phyloP scores from a whole-genome alignment of 1,140 invertebrate species.

The Triops longicaudatus region DNA sequence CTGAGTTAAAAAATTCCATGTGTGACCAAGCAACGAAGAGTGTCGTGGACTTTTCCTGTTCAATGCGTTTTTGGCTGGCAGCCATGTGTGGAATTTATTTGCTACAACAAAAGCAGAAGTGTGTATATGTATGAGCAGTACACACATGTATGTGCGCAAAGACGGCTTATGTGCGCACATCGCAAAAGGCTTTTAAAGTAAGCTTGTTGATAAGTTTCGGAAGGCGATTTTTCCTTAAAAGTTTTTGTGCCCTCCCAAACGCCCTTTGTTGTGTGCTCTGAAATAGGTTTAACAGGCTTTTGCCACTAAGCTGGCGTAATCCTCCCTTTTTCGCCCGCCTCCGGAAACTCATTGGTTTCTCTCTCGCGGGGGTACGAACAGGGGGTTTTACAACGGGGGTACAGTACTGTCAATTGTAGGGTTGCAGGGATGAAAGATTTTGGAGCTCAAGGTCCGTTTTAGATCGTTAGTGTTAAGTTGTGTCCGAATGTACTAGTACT shows the following conservation, averaged over 20 bases:
- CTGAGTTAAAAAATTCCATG: background rate
- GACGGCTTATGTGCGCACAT: too few relatives aligned
- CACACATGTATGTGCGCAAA: too few relatives aligned
- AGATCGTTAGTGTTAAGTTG: background rate
- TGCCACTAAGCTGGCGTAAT: background rate
- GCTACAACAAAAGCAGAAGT: background rate
- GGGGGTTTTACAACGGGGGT: background rate
- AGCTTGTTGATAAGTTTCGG: background rate
- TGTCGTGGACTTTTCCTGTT: background rate
- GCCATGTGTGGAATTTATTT: background rate
- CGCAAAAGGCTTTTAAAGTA: too few relatives aligned
- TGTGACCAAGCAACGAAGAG: background rate
- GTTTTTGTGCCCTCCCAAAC: background rate
- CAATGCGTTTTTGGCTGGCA: background rate
- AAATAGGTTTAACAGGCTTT: background rate
- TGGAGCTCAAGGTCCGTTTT: background rate
- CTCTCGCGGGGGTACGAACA: background rate
- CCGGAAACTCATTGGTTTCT: constrained; percentile 4
- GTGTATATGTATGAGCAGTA: background rate
- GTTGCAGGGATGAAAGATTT: background rate
- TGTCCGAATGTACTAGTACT: background rate
- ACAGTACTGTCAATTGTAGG: background rate
- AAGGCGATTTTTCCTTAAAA: background rate
- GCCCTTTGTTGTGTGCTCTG: background rate
- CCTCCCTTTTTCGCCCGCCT: background rate